These are phyloP conservation scores for Gambusia holbrooki DNA, from an alignment of 2,113 vertebrate species.

Conservation along the genomic window DNA sequence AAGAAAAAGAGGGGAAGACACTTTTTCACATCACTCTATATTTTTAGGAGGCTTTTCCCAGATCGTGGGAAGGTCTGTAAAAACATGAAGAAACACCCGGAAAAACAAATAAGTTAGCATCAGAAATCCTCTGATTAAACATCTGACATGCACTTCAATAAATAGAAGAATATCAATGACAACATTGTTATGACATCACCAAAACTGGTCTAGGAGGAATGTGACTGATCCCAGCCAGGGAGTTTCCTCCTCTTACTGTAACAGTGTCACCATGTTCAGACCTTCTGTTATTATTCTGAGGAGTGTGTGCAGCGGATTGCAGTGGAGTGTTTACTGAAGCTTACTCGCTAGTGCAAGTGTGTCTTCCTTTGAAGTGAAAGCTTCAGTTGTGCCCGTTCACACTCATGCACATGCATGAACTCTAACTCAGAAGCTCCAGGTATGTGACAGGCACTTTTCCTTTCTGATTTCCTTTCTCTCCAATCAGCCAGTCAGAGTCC, in stretches of 20 bases:
- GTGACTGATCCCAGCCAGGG: background rate
- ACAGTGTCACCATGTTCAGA: slow-evolving; percentile 5
- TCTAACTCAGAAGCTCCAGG: slow-evolving; percentile 94
- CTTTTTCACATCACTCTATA: no score
- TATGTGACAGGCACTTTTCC: slow-evolving; percentile 97
- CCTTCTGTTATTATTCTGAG: background rate
- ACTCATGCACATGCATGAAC: slow-evolving; percentile 18
- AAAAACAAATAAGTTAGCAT: background rate
- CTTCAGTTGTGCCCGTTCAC: slow-evolving; percentile 36
- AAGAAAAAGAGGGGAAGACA: no score
- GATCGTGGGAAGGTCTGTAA: background rate
- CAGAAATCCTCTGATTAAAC: background rate
- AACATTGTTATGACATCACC: background rate
- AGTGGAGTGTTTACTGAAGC: slow-evolving; percentile 6
- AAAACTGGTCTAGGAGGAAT: slow-evolving; percentile 18
- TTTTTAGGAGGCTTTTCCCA: background rate
- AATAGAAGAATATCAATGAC: slow-evolving; percentile 21
- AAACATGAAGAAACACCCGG: background rate
- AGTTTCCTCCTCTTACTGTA: slow-evolving; percentile 10
- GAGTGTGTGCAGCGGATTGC: background rate
- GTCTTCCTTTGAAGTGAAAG: slow-evolving; percentile 11
- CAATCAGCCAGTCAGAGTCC: slow-evolving; percentile 97
- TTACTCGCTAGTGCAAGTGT: slow-evolving; percentile 25
- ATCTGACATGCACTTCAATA: slow-evolving; percentile 28
- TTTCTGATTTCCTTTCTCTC: slow-evolving; percentile 92